These are phyloP conservation scores for Idaea biselata DNA, from an alignment of 2,888 invertebrate genomes.

Conservation along the genomic window DNA sequence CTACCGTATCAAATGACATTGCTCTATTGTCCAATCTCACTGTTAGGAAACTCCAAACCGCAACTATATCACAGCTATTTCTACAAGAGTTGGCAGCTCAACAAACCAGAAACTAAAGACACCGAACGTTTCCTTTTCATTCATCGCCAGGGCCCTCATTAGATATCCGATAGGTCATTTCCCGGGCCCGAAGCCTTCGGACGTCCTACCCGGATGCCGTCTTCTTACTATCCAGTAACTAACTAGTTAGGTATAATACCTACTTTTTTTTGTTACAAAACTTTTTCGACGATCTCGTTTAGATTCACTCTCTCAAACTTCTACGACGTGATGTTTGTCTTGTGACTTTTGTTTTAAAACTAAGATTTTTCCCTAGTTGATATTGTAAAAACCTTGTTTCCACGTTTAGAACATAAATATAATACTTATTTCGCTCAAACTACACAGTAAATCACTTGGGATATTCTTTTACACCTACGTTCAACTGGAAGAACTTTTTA, in stretches of 20 bases:
- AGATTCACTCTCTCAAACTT: neutral
- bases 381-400: neutral
- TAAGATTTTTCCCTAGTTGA: neutral
- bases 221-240: conserved; percentile 40
- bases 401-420: neutral
- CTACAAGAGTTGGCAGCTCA: neutral
- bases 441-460: neutral
- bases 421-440: neutral
- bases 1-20: neutral
- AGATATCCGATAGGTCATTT: conserved; percentile 55
- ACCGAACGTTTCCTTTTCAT: conserved; percentile 19
- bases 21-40: neutral
- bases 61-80: neutral
- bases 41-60: neutral
- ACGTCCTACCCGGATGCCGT: conserved; percentile 48
- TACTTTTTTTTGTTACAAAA: conserved; percentile 33
- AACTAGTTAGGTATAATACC: conserved; percentile 29
- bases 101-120: neutral
- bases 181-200: conserved; percentile 48
- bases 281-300: conserved; percentile 15
- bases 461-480: neutral
- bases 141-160: conserved; percentile 50
- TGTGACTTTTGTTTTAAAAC: neutral
- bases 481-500: neutral
- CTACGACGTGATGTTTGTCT: conserved; percentile 1